Evolutionary conservation across 2,797 vertebrate species (phyloP), one percentile per base, ranked within the genome.

Genomic region (Onychomys torridus): DNA sequence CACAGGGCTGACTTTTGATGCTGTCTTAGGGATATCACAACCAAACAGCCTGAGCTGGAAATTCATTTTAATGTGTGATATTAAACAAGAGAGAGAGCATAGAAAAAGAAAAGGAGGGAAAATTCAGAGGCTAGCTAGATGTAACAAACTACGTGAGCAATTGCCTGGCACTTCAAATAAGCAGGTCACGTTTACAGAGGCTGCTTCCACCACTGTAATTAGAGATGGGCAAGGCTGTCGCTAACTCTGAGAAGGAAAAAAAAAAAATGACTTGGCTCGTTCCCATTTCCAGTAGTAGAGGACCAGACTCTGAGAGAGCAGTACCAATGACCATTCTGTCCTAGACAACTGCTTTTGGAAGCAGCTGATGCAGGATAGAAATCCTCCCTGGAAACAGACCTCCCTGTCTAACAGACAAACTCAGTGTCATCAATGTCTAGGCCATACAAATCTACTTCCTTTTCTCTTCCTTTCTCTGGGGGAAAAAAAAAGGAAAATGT

Each of bases 151-250:
- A 55, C 0, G 5, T 12, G 77, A 87, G 76, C 19, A 85, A 57
- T 61, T 17, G 6, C 6, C 23, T 46, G 84, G 92, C 92, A 73
- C 9, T 25, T 78, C 10, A 21, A 52, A 59, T 34, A 85, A 73
- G 57, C 96, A 92, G 95, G 91, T 67, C 93, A 73, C 65, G 25
- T 73, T 81, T 75, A 81, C 81, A 71, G 37, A 92, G 52, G 43
- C 57, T 52, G 76, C n/a, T 82, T 75, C 87, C n/a, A 67, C 52
- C 43, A 8, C 61, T 79, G 94, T 93, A 92, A 92, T 75, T 75
- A 71, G 88, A 95, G 92, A 93, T 34, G 25, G 5, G 32, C 23
- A 27, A 3, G 12, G 16, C 85, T 82, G 81, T 69, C 88, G 49
- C 92, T 93, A 34, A 89, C n/a, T 67, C 75, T 52, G 29, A 84